phyloP scores from a whole-genome alignment of 2,888 invertebrate species.

The Belgica antarctica region DNA sequence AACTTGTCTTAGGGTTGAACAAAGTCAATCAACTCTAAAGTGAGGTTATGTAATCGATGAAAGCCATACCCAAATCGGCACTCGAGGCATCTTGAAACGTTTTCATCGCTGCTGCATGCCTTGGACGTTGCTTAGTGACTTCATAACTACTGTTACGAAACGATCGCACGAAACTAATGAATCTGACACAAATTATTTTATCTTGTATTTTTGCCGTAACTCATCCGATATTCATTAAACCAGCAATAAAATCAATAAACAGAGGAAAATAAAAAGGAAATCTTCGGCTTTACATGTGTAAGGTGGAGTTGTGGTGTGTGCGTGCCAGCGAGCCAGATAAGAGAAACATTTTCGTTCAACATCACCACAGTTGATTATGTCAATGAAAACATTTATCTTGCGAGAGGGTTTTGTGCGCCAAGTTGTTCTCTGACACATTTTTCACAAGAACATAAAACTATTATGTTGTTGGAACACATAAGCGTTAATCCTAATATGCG shows the following conservation, averaged over 20 bases:
- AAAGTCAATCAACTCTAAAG: too few relatives aligned
- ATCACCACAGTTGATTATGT: slow-evolving; percentile 19
- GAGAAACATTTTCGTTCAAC: slow-evolving; percentile 7
- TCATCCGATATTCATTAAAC: slow-evolving; percentile 32
- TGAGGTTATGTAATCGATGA: too few relatives aligned
- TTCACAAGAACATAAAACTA: slow-evolving; percentile 2
- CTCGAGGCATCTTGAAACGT: too few relatives aligned
- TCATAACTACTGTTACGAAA: too few relatives aligned
- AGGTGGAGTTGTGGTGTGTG: not conserved
- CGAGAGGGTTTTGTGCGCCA: not conserved
- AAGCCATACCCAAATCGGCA: too few relatives aligned
- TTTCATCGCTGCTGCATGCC: too few relatives aligned
- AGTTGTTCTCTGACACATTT: not conserved
- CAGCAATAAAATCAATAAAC: slow-evolving; percentile 38
- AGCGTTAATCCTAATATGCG: not conserved
- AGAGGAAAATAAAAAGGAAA: not conserved
- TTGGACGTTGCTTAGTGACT: too few relatives aligned
- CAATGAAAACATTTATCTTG: slow-evolving; percentile 6
- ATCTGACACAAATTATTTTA: not conserved
- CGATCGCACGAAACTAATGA: too few relatives aligned
- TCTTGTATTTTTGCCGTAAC: not conserved
- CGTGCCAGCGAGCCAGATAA: too few relatives aligned
- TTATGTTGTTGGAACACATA: not conserved
- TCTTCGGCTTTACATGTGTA: not conserved
- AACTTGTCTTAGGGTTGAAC: too few relatives aligned